phyloP scores from a whole-genome alignment of 2,113 vertebrate species.

The Oriolus oriolus region DNA sequence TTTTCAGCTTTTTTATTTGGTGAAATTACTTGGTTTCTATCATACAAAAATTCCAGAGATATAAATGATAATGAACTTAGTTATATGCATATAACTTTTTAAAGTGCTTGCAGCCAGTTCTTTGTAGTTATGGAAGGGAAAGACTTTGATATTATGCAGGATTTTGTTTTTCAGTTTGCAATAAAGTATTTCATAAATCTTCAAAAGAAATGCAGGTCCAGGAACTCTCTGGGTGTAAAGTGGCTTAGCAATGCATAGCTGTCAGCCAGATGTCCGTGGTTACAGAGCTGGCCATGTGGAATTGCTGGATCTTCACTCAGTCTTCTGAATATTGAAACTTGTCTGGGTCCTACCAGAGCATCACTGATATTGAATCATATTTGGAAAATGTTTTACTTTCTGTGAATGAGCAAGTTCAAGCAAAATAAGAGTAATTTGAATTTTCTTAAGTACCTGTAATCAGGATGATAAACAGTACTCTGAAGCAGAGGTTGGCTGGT shows the following conservation, averaged over 20 bases:
- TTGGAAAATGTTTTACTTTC: neutral
- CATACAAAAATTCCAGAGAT: neutral
- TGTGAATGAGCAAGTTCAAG: neutral
- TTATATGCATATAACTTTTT: neutral
- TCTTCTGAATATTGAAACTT: neutral
- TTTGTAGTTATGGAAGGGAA: neutral
- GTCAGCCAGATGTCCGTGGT: neutral
- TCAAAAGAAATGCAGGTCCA: neutral
- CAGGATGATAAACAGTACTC: neutral
- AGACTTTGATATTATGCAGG: neutral
- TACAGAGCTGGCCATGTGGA: neutral
- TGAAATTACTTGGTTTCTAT: neutral
- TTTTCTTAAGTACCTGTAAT: neutral
- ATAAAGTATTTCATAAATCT: neutral
- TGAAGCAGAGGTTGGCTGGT: neutral
- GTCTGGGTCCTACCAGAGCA: neutral
- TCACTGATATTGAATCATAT: accelerated
- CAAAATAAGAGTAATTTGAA: neutral
- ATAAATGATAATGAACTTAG: neutral
- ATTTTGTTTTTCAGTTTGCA: neutral
- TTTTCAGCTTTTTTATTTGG: neutral
- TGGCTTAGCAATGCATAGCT: neutral
- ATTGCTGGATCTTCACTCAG: neutral
- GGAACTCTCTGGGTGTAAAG: neutral
- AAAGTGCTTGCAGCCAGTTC: neutral